Percentiles rank a stretch among this genome's conserved stretches.
Conservation (phyloP, 2,797 vertebrate genomes). For the Meda fulgida region DNA sequence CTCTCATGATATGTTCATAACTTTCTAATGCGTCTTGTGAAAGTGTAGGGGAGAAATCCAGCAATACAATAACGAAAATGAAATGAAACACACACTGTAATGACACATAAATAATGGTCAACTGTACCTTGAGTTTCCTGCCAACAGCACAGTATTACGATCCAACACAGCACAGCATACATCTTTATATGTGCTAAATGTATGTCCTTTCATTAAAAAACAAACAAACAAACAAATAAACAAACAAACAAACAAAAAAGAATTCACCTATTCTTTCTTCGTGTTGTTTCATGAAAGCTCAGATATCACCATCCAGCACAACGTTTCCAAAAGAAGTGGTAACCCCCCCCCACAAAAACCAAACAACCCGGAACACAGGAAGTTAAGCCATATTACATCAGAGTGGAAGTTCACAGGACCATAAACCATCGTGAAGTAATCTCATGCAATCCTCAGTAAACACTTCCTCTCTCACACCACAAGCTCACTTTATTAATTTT, state of each 20-base stretch:
- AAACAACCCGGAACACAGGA: no score
- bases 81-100: slow-evolving; percentile 11
- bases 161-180: slow-evolving; percentile 20
- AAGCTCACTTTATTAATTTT: slow-evolving; percentile 32
- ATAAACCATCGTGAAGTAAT: background rate
- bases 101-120: background rate
- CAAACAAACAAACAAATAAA: background rate
- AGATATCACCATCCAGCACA: background rate
- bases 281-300: background rate
- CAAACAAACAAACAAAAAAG: background rate
- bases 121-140: slow-evolving; percentile 27
- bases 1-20: background rate
- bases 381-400: slow-evolving; percentile 23
- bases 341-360: no score
- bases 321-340: background rate
- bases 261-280: background rate
- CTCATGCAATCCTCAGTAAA: background rate
- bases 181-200: background rate
- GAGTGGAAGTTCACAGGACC: slow-evolving; percentile 19
- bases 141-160: slow-evolving; percentile 13
- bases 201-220: background rate
- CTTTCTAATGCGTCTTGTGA: background rate
- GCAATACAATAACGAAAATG: background rate
- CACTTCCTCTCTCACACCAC: slow-evolving; percentile 42
- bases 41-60: slow-evolving; percentile 2